These are phyloP conservation scores for Caranx melampygus DNA, from an alignment of 2,113 vertebrate species.

Conservation along the genomic window DNA sequence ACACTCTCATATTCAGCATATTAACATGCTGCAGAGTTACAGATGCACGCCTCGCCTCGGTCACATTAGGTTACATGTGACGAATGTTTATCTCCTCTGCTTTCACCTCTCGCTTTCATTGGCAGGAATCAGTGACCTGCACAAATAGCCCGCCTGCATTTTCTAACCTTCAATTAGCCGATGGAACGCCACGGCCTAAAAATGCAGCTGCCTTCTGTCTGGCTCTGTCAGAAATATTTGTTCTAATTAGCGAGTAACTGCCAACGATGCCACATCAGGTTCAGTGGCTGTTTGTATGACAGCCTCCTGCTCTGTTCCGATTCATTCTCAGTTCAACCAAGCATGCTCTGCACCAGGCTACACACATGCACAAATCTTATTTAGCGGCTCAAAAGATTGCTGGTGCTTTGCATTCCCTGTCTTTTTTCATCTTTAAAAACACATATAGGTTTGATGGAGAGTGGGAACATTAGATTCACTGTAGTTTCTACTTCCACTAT, in stretches of 20 bases:
- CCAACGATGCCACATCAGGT: conserved; percentile 45
- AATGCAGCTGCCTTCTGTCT: conserved; percentile 18
- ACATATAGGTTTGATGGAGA: conserved; percentile 30
- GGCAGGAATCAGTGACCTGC: conserved; percentile 29
- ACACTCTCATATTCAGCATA: background rate
- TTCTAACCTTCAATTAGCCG: conserved; percentile 41
- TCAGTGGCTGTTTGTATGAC: conserved; percentile 38
- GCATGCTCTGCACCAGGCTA: conserved; percentile 25
- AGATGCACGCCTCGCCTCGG: background rate
- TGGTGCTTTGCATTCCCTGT: conserved; percentile 21
- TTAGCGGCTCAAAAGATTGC: conserved; percentile 27
- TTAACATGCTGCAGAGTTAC: background rate
- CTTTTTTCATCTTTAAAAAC: conserved; percentile 46
- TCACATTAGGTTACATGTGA: conserved; percentile 1
- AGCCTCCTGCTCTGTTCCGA: conserved; percentile 39
- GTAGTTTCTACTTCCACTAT: conserved; percentile 20
- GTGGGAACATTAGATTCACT: conserved; percentile 20
- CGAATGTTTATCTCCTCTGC: background rate
- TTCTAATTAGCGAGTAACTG: conserved; percentile 63
- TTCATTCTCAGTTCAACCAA: conserved; percentile 44
- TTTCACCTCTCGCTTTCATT: conserved; percentile 5
- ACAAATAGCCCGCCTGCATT: conserved; percentile 44
- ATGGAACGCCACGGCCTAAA: conserved; percentile 25
- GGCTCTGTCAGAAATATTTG: conserved; percentile 59
- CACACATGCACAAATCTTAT: conserved; percentile 37